A percentile compares a stretch with the other conserved stretches of the same genome.
These are phyloP conservation scores for Psittacula derbiana DNA, from an alignment of 2,797 vertebrate species.

Conservation along the genomic window DNA sequence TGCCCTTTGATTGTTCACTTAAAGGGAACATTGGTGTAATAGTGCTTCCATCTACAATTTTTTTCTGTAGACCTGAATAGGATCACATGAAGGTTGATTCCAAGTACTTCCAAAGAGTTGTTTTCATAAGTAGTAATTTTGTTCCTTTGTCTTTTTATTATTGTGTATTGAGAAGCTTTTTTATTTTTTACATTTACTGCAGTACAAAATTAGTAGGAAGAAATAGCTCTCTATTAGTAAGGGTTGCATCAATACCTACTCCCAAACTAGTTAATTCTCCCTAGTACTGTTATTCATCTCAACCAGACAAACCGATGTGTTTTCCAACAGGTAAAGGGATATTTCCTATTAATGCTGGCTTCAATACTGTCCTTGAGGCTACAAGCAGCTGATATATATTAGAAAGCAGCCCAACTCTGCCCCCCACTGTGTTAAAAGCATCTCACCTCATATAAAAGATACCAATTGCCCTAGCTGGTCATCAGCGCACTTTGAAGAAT, in stretches of 20 bases:
- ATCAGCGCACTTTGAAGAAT: not conserved
- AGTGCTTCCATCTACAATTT: not conserved
- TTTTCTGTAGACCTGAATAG: not conserved
- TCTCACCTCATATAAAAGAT: not conserved
- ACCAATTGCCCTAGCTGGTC: not conserved
- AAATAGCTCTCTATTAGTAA: not conserved
- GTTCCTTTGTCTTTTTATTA: not conserved
- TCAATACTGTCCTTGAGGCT: not conserved
- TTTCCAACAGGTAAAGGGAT: not conserved
- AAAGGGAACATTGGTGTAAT: not conserved
- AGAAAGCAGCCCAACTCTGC: not conserved
- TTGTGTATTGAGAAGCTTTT: not conserved
- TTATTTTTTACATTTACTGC: not conserved
- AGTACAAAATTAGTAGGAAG: not conserved
- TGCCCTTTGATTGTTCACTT: not conserved
- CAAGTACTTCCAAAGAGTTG: not conserved
- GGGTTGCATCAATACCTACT: not conserved
- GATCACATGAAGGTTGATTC: not conserved
- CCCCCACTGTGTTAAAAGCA: not conserved
- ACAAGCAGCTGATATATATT: not conserved
- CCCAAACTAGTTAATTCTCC: not conserved
- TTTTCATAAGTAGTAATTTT: not conserved
- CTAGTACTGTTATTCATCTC: not conserved
- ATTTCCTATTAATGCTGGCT: not conserved
- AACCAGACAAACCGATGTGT: not conserved